Percentiles rank a stretch among this genome's conserved stretches.
These are phyloP conservation scores for Pseudanteris insignis DNA, from an alignment of 2,888 invertebrate genomes.

Conservation along the genomic window DNA sequence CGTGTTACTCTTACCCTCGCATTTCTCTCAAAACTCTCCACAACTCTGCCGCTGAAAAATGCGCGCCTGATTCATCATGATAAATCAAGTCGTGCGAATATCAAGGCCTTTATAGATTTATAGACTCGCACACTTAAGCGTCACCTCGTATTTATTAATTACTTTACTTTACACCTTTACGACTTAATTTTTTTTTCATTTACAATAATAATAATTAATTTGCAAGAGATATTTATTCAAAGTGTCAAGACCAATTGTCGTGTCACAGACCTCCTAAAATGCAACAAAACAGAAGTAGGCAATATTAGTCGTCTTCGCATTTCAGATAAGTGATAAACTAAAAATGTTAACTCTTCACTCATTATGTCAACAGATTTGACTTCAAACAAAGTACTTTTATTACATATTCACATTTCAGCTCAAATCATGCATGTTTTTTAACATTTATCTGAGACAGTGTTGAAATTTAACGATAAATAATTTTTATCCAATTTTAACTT, in stretches of 20 bases:
- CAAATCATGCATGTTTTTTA: too few relatives aligned
- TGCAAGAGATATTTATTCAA: constrained; percentile 34
- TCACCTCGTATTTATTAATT: constrained; percentile 23
- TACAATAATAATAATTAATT: constrained; percentile 32
- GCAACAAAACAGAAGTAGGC: constrained; percentile 43
- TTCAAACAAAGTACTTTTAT: too few relatives aligned
- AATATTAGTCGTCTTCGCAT: constrained; percentile 23
- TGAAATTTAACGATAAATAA: too few relatives aligned
- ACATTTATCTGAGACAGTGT: too few relatives aligned
- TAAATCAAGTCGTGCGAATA: constrained; percentile 29
- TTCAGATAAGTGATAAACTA: too few relatives aligned
- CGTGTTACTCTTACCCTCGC: constrained; percentile 39
- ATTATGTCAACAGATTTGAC: too few relatives aligned
- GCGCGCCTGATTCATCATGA: constrained; percentile 31
- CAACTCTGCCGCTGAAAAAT: constrained; percentile 35
- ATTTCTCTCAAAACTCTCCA: constrained; percentile 29
- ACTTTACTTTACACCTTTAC: constrained; percentile 30
- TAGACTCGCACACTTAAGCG: constrained; percentile 21
- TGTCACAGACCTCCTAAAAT: constrained; percentile 42
- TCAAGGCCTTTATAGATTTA: too few relatives aligned
- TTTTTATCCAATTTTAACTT: too few relatives aligned
- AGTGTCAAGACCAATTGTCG: constrained; percentile 44
- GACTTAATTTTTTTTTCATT: constrained; percentile 10
- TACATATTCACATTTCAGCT: too few relatives aligned
- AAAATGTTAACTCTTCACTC: too few relatives aligned